A percentile compares a stretch with the other conserved stretches of the same genome.
phyloP scores from a whole-genome alignment of 1,140 invertebrate genomes.

The Heliconius hewitsoni region DNA sequence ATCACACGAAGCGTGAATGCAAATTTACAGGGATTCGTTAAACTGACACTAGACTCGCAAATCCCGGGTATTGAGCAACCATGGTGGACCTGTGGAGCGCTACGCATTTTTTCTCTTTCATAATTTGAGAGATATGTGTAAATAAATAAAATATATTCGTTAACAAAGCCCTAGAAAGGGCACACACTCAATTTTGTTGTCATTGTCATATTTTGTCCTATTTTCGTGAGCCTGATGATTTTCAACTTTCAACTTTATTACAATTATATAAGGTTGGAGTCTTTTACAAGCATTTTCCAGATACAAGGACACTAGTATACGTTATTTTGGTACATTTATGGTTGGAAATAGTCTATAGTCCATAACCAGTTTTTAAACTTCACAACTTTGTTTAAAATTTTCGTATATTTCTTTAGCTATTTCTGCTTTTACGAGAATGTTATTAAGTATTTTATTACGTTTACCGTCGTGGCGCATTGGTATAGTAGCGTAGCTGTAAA shows the following conservation, averaged over 20 bases:
- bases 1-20: no score
- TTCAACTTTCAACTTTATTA: background rate
- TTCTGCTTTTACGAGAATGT: no score
- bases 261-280: background rate
- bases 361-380: constrained; percentile 1
- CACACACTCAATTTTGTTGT: background rate
- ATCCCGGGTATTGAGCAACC: no score
- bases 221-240: background rate
- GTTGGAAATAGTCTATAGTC: background rate
- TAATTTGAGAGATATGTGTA: background rate
- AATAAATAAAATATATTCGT: background rate
- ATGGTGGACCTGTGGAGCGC: background rate
- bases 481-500: no score
- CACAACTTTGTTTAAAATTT: background rate
- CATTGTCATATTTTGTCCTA: background rate
- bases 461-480: no score
- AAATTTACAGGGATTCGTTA: no score
- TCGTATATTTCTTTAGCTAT: background rate
- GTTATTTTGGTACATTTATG: constrained; percentile 48
- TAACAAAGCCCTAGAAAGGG: background rate
- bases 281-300: background rate
- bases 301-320: constrained; percentile 41
- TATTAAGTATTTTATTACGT: background rate
- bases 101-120: background rate
- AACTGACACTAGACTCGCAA: no score